Percentiles rank a stretch among this genome's conserved stretches.
These are phyloP conservation scores for Eristalis arbustorum DNA, from an alignment of 2,888 invertebrate genomes.

Conservation along the genomic window DNA sequence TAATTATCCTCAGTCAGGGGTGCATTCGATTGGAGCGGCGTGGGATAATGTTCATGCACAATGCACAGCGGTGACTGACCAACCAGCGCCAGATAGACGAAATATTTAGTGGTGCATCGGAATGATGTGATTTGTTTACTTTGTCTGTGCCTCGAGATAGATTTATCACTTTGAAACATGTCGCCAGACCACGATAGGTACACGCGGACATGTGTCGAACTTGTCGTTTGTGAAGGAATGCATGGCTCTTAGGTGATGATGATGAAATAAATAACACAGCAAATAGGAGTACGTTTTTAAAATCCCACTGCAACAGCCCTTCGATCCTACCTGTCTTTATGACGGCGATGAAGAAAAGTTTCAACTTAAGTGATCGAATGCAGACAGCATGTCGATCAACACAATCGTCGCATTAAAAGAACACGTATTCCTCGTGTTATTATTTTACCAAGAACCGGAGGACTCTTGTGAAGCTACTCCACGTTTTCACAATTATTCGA, in stretches of 20 bases:
- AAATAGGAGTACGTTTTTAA: not conserved
- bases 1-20: not conserved
- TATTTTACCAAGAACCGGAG: too few relatives aligned
- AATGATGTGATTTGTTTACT: not conserved
- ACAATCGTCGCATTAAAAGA: too few relatives aligned
- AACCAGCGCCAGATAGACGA: not conserved
- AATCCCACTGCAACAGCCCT: not conserved
- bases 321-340: not conserved
- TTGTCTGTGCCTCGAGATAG: not conserved
- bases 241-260: not conserved
- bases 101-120: not conserved
- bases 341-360: not conserved
- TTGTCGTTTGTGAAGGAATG: not conserved
- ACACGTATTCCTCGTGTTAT: too few relatives aligned
- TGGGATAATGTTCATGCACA: not conserved
- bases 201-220: not conserved
- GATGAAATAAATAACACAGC: not conserved
- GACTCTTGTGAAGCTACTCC: too few relatives aligned
- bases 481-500: too few relatives aligned
- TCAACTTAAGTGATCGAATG: too few relatives aligned
- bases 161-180: not conserved
- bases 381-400: too few relatives aligned
- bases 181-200: not conserved
- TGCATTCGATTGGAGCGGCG: not conserved
- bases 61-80: not conserved